Evolutionary conservation across 2,888 invertebrate genomes (phyloP).

Genomic region (Lacanobia oleracea): DNA sequence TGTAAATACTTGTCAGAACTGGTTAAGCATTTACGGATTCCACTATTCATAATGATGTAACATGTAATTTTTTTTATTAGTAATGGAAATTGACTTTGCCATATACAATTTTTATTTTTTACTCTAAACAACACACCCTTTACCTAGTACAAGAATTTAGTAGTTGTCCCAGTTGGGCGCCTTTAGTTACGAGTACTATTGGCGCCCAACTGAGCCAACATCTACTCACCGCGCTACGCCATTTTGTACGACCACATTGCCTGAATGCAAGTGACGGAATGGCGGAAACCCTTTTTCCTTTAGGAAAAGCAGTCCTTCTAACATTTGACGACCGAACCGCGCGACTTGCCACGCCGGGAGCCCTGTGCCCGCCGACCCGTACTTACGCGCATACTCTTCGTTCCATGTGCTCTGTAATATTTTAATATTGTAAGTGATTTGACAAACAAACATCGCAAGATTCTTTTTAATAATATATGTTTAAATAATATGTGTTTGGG

Average conservation of each 20-base stretch:
- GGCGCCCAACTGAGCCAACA: constrained; percentile 41
- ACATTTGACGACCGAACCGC: constrained; percentile 96
- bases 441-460: neutral
- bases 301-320: constrained; percentile 96
- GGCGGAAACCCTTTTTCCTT: constrained; percentile 97
- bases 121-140: neutral
- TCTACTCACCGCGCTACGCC: constrained; percentile 95
- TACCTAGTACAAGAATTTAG: neutral
- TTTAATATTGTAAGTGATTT: neutral
- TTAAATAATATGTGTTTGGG: neutral
- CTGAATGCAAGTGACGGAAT: constrained; percentile 96
- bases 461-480: neutral
- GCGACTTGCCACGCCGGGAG: constrained; percentile 95
- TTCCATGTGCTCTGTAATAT: constrained; percentile 93
- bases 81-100: neutral
- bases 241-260: constrained; percentile 97
- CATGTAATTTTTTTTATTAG: neutral
- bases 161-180: constrained; percentile 35
- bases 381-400: constrained; percentile 95
- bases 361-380: constrained; percentile 92
- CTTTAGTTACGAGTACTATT: constrained; percentile 13
- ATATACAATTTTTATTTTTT: neutral
- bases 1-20: neutral
- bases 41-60: neutral
- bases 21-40: neutral